These are phyloP conservation scores for Odontamblyopus rebecca DNA, from an alignment of 2,797 vertebrate genomes.

Conservation along the genomic window DNA sequence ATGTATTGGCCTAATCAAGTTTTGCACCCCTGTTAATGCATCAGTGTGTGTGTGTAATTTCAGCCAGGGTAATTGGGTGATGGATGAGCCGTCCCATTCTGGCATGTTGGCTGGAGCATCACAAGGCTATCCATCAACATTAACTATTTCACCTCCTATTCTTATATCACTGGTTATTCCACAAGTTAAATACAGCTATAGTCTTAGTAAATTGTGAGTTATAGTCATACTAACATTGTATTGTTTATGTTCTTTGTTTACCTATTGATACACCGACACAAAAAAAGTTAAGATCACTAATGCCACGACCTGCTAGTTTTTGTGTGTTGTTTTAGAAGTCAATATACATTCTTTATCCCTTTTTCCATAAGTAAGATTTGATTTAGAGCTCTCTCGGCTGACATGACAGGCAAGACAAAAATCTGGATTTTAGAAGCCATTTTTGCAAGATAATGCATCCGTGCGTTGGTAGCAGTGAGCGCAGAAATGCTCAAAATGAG, in stretches of 20 bases:
- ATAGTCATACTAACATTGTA: background rate
- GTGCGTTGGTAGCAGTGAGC: too few relatives aligned
- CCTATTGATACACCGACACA: too few relatives aligned
- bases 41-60: constrained; percentile 28
- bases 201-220: background rate
- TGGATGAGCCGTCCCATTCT: constrained; percentile 45
- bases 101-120: constrained; percentile 51
- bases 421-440: too few relatives aligned
- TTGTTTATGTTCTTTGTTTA: background rate
- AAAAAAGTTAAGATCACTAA: too few relatives aligned
- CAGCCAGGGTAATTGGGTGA: constrained; percentile 52
- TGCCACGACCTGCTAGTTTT: too few relatives aligned
- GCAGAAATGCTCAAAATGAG: too few relatives aligned
- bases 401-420: too few relatives aligned
- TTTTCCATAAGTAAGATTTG: too few relatives aligned
- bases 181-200: background rate
- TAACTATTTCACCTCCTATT: constrained; percentile 21
- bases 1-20: constrained; percentile 68
- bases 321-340: too few relatives aligned
- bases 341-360: too few relatives aligned
- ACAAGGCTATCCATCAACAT: constrained; percentile 59
- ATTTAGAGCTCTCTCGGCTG: too few relatives aligned
- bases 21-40: constrained; percentile 59
- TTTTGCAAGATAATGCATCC: too few relatives aligned
- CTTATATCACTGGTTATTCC: background rate